These are phyloP conservation scores for Nasonia oneida DNA, from an alignment of 2,888 invertebrate genomes.

Conservation along the genomic window DNA sequence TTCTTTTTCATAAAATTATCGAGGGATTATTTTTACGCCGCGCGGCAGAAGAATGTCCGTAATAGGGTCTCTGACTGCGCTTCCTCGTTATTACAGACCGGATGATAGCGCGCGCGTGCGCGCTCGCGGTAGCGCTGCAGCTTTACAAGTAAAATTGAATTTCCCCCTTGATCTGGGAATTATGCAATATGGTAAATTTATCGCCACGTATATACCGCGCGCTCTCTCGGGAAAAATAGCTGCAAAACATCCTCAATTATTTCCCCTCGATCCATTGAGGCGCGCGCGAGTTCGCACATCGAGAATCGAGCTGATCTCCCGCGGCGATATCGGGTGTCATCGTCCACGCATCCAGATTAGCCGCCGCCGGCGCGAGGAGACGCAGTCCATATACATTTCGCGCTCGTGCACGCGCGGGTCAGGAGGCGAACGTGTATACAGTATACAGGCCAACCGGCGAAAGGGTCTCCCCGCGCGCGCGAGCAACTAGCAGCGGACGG, in stretches of 20 bases:
- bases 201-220: neutral
- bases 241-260: conserved; percentile 40
- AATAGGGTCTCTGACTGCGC: conserved; percentile 31
- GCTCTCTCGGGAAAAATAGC: conserved; percentile 1
- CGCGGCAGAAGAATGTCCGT: neutral
- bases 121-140: too few species aligned
- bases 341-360: neutral
- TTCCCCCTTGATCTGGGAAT: conserved; percentile 40
- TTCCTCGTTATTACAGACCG: conserved; percentile 44
- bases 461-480: conserved; percentile 24
- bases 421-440: neutral
- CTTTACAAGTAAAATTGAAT: conserved; percentile 50
- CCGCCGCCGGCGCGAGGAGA: neutral
- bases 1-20: conserved; percentile 7
- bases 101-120: conserved; percentile 30
- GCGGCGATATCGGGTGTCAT: neutral
- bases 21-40: neutral
- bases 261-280: conserved; percentile 32
- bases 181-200: conserved; percentile 54
- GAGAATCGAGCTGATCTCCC: conserved; percentile 13
- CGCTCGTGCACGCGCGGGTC: neutral
- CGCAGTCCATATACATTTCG: too few species aligned
- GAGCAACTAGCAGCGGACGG: conserved; percentile 12
- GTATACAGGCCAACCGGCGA: neutral
- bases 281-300: conserved; percentile 28